These are phyloP conservation scores for Tetrao urogallus DNA, from an alignment of 2,113 vertebrate species.

Conservation along the genomic window DNA sequence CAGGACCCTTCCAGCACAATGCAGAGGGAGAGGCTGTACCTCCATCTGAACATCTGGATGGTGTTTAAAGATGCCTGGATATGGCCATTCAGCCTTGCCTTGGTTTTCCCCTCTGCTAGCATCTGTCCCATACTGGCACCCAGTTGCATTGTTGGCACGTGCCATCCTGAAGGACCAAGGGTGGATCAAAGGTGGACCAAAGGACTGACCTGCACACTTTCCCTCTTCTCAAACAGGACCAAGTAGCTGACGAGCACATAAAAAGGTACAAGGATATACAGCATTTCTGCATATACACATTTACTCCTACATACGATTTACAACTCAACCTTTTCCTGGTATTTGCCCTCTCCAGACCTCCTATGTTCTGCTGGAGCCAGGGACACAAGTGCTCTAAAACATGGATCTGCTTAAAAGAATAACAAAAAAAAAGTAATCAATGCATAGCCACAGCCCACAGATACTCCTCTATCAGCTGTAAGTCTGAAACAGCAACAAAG, in stretches of 20 bases:
- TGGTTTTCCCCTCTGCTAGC: neutral
- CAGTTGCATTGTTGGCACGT: accelerated
- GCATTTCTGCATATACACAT: neutral
- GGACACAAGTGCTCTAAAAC: neutral
- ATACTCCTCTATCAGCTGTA: neutral
- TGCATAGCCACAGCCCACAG: neutral
- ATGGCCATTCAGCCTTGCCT: neutral
- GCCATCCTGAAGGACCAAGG: neutral
- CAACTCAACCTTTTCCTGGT: neutral
- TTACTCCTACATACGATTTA: accelerated
- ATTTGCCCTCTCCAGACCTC: neutral
- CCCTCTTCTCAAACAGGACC: neutral
- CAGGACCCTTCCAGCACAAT: neutral
- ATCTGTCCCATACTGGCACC: neutral
- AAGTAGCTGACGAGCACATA: neutral
- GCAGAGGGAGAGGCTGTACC: neutral
- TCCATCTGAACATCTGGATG: accelerated
- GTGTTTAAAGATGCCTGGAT: neutral
- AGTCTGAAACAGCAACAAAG: neutral
- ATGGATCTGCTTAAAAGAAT: neutral
- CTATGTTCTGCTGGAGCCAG: accelerated
- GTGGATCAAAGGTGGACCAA: too few relatives aligned
- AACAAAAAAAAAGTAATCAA: neutral
- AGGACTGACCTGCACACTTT: accelerated
- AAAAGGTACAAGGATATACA: accelerated